A percentile compares a stretch with the other conserved stretches of the same genome.
Evolutionary conservation across 2,888 invertebrate species (phyloP).

Genomic region (Liodrosophila aerea): DNA sequence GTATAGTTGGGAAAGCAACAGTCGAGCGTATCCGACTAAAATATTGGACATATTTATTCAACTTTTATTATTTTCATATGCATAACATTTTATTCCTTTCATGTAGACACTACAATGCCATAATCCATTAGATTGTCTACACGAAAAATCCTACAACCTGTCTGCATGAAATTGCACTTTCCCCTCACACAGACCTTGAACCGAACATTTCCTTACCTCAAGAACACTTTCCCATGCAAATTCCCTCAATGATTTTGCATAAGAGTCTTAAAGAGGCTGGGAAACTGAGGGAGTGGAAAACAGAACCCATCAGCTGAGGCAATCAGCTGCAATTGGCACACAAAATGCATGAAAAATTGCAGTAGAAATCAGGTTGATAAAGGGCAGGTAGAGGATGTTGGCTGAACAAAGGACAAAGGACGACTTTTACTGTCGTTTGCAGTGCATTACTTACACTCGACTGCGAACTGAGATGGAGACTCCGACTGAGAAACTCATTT

Average conservation of each 20-base stretch:
- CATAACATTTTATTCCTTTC: too few species aligned
- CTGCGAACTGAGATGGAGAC: slow-evolving; percentile 12
- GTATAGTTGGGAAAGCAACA: too few species aligned
- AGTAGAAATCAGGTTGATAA: too few species aligned
- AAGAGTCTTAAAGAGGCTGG: slow-evolving; percentile 54
- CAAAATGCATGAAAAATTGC: slow-evolving; percentile 21
- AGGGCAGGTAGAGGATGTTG: slow-evolving; percentile 25
- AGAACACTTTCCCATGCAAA: slow-evolving; percentile 77
- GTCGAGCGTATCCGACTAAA: too few species aligned
- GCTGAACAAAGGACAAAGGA: slow-evolving; percentile 21
- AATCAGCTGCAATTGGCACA: slow-evolving; percentile 73
- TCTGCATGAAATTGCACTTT: slow-evolving; percentile 52
- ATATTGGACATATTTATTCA: too few species aligned
- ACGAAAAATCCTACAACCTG: slow-evolving; percentile 43
- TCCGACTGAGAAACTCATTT: slow-evolving; percentile 67
- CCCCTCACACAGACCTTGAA: slow-evolving; percentile 18
- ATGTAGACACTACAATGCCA: not conserved
- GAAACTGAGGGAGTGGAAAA: slow-evolving; percentile 41
- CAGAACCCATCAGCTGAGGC: slow-evolving; percentile 27
- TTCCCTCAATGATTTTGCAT: slow-evolving; percentile 71
- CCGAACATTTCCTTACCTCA: not conserved
- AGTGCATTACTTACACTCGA: slow-evolving; percentile 63
- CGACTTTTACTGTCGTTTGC: slow-evolving; percentile 57
- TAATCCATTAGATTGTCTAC: too few species aligned
- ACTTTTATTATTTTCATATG: too few species aligned